Conservation (phyloP, 1,140 invertebrate genomes). For the Drosophila rufa region DNA sequence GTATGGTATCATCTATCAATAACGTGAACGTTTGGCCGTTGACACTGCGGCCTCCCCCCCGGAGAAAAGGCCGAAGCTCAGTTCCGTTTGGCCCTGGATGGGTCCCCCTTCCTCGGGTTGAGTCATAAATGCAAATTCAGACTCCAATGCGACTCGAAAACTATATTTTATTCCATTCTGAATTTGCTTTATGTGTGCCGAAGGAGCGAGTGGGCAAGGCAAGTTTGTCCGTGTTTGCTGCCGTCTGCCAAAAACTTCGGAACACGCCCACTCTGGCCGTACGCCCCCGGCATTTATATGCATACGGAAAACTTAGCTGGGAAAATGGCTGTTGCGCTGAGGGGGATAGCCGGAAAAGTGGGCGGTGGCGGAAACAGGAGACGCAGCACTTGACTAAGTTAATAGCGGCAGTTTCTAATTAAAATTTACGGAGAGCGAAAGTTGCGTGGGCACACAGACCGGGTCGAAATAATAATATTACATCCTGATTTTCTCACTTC, state of each 20-base stretch:
- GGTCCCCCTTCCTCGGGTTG: slow-evolving; percentile 7
- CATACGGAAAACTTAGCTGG: slow-evolving; percentile 64
- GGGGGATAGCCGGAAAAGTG: slow-evolving; percentile 4
- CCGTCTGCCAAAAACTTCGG: slow-evolving; percentile 41
- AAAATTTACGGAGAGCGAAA: slow-evolving; percentile 67
- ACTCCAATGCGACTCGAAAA: slow-evolving; percentile 50
- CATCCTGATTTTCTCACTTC: slow-evolving; percentile 37
- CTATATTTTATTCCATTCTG: slow-evolving; percentile 76
- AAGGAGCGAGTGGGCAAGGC: slow-evolving; percentile 11
- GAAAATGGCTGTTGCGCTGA: slow-evolving; percentile 20
- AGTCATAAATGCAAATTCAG: slow-evolving; percentile 76
- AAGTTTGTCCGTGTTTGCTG: slow-evolving; percentile 50
- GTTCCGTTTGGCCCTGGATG: slow-evolving; percentile 35
- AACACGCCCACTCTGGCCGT: slow-evolving; percentile 6
- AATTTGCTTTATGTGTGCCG: slow-evolving; percentile 39
- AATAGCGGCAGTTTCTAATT: slow-evolving; percentile 80
- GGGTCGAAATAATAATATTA: slow-evolving; percentile 24
- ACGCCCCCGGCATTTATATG: slow-evolving; percentile 59
- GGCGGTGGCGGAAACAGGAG: slow-evolving; percentile 21
- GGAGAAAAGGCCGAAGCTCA: slow-evolving; percentile 25
- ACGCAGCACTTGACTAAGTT: slow-evolving; percentile 70
- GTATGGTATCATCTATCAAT: slow-evolving; percentile 57
- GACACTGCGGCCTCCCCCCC: slow-evolving; percentile 22
- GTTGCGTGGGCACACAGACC: slow-evolving; percentile 30
- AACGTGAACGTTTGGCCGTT: slow-evolving; percentile 46